Evolutionary conservation across 2,888 invertebrate genomes (phyloP), one percentile per base, ranked within the genome.

Genomic region (Torymus texanus): DNA sequence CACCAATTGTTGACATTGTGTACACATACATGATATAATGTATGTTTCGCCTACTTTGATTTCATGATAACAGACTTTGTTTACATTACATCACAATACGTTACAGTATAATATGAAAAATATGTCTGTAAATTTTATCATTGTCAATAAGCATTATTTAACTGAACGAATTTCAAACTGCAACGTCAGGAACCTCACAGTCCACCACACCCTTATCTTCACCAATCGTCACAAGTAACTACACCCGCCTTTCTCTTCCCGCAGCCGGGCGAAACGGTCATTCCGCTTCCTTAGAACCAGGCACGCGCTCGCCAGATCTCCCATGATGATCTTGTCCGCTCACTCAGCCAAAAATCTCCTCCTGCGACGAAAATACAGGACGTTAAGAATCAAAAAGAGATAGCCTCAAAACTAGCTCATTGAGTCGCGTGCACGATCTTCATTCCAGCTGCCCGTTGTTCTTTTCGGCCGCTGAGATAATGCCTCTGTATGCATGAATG

Each of bases 381-480:
- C 59, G 67, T 59, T 67, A 18, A 74, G 62, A 74, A 74, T 18
- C 21, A 21, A 61, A 58, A 59, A 58, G 21, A 70, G 50, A 66
- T 13, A 65, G 55, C 24, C 24, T 14, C 21, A 41, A 56, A 2
- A 2, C 59, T 0, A n/a, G 14, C 50, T 59, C 79, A 41, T 41
- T 41, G 41, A 41, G 41, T 41, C 41, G 41, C 41, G 41, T 8
- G 41, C 41, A 5, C 41, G 41, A 41, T 8, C 41, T 41, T 41
- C 41, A 41, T 41, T 41, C 41, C 41, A 41, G 41, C 41, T 41
- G n/a, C 66, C 13, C 79, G 70, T 80, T 79, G 77, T 81, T 81
- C 81, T 75, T 74, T 75, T 68, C 67, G 59, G 73, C 12, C 62
- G 13, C n/a, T 51, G 55, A 79, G 70, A 79, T 66, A 74, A 81